These are phyloP conservation scores for Channa maculata DNA, from an alignment of 2,113 vertebrate species.

Conservation along the genomic window DNA sequence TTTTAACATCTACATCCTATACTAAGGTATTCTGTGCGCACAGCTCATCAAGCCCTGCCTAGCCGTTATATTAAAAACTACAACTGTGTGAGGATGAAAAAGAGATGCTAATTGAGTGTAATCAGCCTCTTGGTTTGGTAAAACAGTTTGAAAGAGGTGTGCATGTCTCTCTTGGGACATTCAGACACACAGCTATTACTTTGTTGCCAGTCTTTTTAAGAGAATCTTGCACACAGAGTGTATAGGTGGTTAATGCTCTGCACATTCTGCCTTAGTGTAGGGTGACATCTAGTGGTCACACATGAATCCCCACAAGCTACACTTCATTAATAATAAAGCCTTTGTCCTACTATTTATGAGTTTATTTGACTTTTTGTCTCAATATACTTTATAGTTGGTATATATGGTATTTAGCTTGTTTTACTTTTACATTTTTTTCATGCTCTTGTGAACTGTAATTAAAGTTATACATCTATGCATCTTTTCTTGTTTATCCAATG, in stretches of 20 bases:
- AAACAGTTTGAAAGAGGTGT: slow-evolving; percentile 4
- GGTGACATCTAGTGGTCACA: slow-evolving; percentile 65
- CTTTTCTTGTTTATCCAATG: no score
- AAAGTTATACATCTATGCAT: no score
- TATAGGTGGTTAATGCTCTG: no score
- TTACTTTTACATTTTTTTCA: no score
- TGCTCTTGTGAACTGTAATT: no score
- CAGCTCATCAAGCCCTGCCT: not conserved
- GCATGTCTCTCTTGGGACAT: not conserved
- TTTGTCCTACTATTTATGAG: no score
- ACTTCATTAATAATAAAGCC: no score
- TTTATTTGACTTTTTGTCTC: no score
- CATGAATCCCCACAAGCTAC: not conserved
- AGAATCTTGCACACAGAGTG: not conserved
- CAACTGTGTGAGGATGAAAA: not conserved
- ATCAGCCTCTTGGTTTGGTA: slow-evolving; percentile 5
- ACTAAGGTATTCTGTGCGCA: not conserved
- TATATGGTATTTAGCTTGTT: no score
- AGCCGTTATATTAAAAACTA: not conserved
- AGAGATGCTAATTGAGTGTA: not conserved
- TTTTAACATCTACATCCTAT: not conserved
- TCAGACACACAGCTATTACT: not conserved
- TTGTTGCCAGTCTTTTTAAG: not conserved
- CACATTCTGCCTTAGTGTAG: not conserved
- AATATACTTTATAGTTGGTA: no score